These are phyloP conservation scores for Chauna torquata DNA, from an alignment of 2,113 vertebrate genomes.

Conservation along the genomic window DNA sequence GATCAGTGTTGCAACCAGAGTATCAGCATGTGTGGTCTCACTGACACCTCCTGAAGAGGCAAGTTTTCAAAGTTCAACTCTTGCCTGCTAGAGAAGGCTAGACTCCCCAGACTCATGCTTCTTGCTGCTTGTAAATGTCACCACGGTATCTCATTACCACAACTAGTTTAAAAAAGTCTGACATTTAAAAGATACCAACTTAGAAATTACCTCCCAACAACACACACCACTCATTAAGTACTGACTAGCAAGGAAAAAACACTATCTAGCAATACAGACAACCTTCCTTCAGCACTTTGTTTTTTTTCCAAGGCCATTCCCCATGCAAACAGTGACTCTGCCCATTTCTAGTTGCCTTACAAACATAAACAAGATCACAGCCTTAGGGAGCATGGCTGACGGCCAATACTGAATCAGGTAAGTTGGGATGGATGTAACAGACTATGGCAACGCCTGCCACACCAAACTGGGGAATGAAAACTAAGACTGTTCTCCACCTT, in stretches of 20 bases:
- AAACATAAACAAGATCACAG: not conserved
- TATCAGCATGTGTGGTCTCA: not conserved
- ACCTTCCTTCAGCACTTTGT: not conserved
- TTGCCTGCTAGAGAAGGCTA: slow-evolving; percentile 26
- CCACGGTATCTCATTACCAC: not conserved
- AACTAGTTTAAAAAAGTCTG: slow-evolving; percentile 32
- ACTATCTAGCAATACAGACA: not conserved
- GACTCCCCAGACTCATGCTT: slow-evolving; percentile 1
- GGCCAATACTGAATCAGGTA: not conserved
- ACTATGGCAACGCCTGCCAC: not conserved
- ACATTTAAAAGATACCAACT: slow-evolving; percentile 40
- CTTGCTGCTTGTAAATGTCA: slow-evolving; percentile 55
- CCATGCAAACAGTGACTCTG: not conserved
- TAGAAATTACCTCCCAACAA: not conserved
- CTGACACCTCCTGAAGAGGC: not conserved
- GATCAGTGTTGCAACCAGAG: not conserved
- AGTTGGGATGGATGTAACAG: not conserved
- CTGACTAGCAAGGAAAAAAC: not conserved
- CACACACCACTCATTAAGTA: not conserved
- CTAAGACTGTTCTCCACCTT: not conserved
- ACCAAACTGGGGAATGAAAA: not conserved
- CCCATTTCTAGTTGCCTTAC: not conserved
- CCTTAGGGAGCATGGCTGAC: not conserved
- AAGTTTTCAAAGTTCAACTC: slow-evolving; percentile 49
- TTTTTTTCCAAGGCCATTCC: not conserved